phyloP scores from a whole-genome alignment of 2,797 vertebrate genomes.

The Salarias fasciatus region DNA sequence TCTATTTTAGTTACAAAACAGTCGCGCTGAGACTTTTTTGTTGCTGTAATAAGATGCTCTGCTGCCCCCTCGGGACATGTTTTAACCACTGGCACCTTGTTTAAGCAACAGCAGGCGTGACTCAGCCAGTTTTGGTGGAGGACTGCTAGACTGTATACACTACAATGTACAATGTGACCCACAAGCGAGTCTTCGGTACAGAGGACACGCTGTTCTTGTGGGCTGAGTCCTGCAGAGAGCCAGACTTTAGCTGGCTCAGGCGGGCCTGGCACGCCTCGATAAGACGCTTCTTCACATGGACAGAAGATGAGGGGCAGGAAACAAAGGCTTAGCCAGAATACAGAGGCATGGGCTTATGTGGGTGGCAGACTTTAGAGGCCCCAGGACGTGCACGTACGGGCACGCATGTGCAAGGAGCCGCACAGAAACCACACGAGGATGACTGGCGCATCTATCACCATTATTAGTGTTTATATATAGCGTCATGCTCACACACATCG shows the following conservation, averaged over 20 bases:
- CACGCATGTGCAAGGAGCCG: slow-evolving; percentile 18
- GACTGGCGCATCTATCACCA: slow-evolving; percentile 21
- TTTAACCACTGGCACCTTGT: too few relatives aligned
- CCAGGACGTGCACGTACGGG: slow-evolving; percentile 4
- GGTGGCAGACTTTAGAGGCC: slow-evolving; percentile 23
- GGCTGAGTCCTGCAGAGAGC: slow-evolving; percentile 42
- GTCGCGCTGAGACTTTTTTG: too few relatives aligned
- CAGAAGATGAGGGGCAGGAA: slow-evolving; percentile 26
- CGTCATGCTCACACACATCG: slow-evolving; percentile 31
- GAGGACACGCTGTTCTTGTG: slow-evolving; percentile 52
- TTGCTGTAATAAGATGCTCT: too few relatives aligned
- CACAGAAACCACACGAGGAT: slow-evolving; percentile 37
- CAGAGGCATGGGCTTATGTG: slow-evolving; percentile 12
- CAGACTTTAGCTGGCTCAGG: slow-evolving; percentile 25
- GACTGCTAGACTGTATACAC: too few relatives aligned
- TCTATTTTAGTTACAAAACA: too few relatives aligned
- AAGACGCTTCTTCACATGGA: slow-evolving; percentile 39
- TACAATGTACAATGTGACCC: not conserved
- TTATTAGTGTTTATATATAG: slow-evolving; percentile 65
- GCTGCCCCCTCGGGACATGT: too few relatives aligned
- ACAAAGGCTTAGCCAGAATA: slow-evolving; percentile 28
- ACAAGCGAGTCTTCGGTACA: slow-evolving; percentile 15
- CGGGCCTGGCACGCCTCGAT: slow-evolving; percentile 39
- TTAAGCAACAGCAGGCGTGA: too few relatives aligned
- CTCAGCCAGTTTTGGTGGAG: too few relatives aligned